These are phyloP conservation scores for Cotesia vestalis DNA, from an alignment of 1,140 invertebrate species.

Conservation along the genomic window DNA sequence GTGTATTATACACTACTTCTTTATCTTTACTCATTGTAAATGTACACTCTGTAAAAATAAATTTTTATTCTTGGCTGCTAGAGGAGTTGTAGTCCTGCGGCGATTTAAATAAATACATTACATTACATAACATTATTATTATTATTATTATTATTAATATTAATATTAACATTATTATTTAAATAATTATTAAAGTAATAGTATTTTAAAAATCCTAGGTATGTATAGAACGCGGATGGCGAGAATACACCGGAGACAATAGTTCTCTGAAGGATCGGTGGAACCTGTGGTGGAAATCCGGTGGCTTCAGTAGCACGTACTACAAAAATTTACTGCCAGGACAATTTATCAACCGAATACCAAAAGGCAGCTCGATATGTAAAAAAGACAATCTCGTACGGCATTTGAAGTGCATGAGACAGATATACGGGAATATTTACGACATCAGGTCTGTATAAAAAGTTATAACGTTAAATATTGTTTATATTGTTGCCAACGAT, in stretches of 20 bases:
- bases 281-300: slow-evolving; percentile 86
- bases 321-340: slow-evolving; percentile 76
- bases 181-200: neutral
- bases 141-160: too few species aligned
- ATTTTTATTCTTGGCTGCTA: too few species aligned
- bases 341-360: slow-evolving; percentile 88
- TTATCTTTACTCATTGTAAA: too few species aligned
- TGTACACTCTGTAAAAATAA: too few species aligned
- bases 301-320: slow-evolving; percentile 74
- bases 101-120: too few species aligned
- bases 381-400: slow-evolving; percentile 82
- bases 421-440: slow-evolving; percentile 81
- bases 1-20: too few species aligned
- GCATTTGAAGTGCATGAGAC: slow-evolving; percentile 82
- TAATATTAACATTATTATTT: too few species aligned
- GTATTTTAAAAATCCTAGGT: slow-evolving; percentile 62
- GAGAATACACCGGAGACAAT: slow-evolving; percentile 73
- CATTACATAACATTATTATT: too few species aligned
- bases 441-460: slow-evolving; percentile 75
- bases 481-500: slow-evolving; percentile 9
- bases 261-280: slow-evolving; percentile 74
- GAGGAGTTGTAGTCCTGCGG: too few species aligned
- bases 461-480: slow-evolving; percentile 1
- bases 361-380: slow-evolving; percentile 82
- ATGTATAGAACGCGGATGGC: slow-evolving; percentile 83